Percentiles rank a stretch among this genome's conserved stretches.
Evolutionary conservation across 2,888 invertebrate species (phyloP).

Genomic region (Dermolepida albohirtum): DNA sequence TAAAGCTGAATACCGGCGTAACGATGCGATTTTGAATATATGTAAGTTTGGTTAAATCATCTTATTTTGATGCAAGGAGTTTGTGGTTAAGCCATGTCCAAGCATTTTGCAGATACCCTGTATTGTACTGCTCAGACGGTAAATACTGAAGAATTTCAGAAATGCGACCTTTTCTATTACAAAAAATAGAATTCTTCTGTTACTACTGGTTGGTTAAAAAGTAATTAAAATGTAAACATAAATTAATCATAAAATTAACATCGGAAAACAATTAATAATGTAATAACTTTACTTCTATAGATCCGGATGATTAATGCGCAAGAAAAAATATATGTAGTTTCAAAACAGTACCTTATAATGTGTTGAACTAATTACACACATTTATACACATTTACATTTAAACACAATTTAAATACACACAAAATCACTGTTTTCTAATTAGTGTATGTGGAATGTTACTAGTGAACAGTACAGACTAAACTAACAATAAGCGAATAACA

Average conservation of each 20-base stretch:
- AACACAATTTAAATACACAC: constrained; percentile 58
- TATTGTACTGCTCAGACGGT: too few relatives aligned
- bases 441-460: constrained; percentile 11
- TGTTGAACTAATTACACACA: constrained; percentile 48
- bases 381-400: too few relatives aligned
- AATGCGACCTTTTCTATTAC: constrained; percentile 14
- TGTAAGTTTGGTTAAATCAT: too few relatives aligned
- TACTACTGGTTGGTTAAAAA: constrained; percentile 6
- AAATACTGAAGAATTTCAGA: constrained; percentile 9
- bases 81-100: too few relatives aligned
- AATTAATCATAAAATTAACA: constrained; percentile 23
- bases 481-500: constrained; percentile 29
- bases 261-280: constrained; percentile 9
- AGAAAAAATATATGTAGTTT: not conserved
- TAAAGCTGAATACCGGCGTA: too few relatives aligned
- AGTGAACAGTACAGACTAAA: constrained; percentile 20
- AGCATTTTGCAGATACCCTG: too few relatives aligned
- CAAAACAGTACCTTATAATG: constrained; percentile 1
- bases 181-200: constrained; percentile 10
- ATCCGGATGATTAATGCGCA: constrained; percentile 15
- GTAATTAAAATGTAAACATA: not conserved
- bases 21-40: too few relatives aligned
- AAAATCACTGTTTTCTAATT: constrained; percentile 32
- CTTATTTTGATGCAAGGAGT: too few relatives aligned
- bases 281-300: constrained; percentile 24